phyloP scores from a whole-genome alignment of 2,113 vertebrate genomes.

The Eira barbara region DNA sequence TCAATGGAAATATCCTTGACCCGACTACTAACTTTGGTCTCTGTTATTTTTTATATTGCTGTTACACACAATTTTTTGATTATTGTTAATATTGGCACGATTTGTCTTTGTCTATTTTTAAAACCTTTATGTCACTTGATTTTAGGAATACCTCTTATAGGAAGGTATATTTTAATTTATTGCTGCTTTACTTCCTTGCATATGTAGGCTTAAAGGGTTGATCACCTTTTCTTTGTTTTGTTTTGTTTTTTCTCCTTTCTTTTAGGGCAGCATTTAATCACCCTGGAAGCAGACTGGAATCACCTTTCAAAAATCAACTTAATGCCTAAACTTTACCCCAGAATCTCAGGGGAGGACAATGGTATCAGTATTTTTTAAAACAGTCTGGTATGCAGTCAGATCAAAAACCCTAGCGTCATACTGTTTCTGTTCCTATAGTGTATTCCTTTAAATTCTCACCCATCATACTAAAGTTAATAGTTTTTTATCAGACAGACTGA shows the following conservation, averaged over 20 bases:
- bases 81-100: neutral
- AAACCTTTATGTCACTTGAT: neutral
- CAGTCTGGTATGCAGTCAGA: neutral
- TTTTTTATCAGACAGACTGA: neutral
- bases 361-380: neutral
- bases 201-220: neutral
- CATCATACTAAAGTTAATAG: neutral
- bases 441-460: neutral
- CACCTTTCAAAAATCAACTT: neutral
- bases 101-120: conserved; percentile 3
- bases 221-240: neutral
- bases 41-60: neutral
- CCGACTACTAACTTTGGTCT: neutral
- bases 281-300: neutral
- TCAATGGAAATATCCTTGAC: neutral
- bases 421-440: neutral
- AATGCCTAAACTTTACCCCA: neutral
- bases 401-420: neutral
- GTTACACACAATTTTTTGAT: neutral
- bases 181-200: neutral
- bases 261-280: neutral
- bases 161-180: neutral
- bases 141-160: neutral
- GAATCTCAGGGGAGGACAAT: neutral
- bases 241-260: neutral